Evolutionary conservation across 2,797 vertebrate species (phyloP), one percentile per base, ranked within the genome.

Genomic region (Myiotriccus ornatus): DNA sequence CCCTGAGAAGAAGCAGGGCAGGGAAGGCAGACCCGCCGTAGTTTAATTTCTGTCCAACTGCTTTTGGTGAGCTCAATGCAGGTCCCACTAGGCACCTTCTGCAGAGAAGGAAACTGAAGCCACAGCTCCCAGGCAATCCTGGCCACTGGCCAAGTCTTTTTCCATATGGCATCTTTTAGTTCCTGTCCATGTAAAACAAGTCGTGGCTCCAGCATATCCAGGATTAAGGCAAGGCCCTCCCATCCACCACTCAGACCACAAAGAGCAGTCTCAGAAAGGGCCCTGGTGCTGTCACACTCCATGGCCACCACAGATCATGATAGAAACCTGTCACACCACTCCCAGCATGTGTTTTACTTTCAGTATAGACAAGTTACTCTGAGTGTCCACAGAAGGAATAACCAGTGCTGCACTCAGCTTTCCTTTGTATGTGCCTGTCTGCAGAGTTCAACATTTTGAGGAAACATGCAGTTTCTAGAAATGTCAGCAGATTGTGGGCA

Each of bases 61-160:
- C 57, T 91, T 71, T 14, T 73, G 62, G 28, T 49, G 65, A 47
- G 69, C 43, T 56, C 47, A 32, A 2, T 2, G 35, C 12, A 27
- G 79, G 71, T 59, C 46, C 44, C 5, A 6, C 18, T 5, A 21
- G 30, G 49, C 23, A 46, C 21, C 52, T 74, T 35, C 47, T 52
- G 50, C 67, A 91, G 56, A 84, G 88, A 93, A 77, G 37, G 57
- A 93, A 96, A 91, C 68, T 44, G 71, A 96, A 95, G 94, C 76
- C 10, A 21, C 25, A 34, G n/a, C 43, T 86, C 73, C 35, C 20
- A 30, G 17, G 13, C 41, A 32, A 14, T 39, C 34, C 65, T 88
- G 93, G 87, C 73, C 62, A 22, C 46, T 7, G 47, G 39, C 59
- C 87, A 30, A 25, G 37, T 6, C 53, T 76, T 44, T 25, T 30